Evolutionary conservation across 2,797 vertebrate genomes (phyloP).

Genomic region (Pangasius krempfi): DNA sequence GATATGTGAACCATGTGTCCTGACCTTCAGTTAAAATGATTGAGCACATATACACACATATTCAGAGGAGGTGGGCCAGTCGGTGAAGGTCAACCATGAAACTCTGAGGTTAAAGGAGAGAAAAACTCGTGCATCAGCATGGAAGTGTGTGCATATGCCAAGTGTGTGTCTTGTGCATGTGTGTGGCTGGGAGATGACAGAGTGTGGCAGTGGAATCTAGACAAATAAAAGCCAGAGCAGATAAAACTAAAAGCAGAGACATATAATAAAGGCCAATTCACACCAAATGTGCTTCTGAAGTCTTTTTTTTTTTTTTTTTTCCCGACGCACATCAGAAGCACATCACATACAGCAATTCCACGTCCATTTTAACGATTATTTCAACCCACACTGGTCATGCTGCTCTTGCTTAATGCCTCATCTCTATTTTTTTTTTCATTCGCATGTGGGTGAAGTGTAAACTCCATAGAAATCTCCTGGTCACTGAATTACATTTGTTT

Average conservation of each 20-base stretch:
- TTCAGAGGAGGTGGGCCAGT: not conserved
- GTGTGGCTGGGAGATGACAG: not conserved
- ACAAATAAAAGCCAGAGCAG: constrained; percentile 20
- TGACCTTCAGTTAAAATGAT: not conserved
- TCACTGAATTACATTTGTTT: not conserved
- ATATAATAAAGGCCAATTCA: constrained; percentile 7
- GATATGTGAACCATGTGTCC: not conserved
- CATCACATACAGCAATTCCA: constrained; percentile 2
- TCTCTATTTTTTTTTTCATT: not conserved
- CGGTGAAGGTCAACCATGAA: not conserved
- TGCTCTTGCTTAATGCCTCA: not conserved
- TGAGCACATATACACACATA: not conserved
- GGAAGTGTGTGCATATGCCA: not conserved
- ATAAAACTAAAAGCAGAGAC: constrained; percentile 25
- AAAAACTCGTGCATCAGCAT: not conserved
- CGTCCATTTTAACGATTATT: not conserved
- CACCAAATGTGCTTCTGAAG: not conserved
- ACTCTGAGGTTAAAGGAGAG: not conserved
- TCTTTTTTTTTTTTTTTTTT: not conserved
- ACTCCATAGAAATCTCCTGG: not conserved
- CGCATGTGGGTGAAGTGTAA: not conserved
- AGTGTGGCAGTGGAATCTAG: constrained; percentile 8
- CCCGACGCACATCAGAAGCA: not conserved
- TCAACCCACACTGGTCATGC: not conserved
- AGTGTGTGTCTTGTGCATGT: constrained; percentile 19